phyloP scores from a whole-genome alignment of 2,113 vertebrate genomes.

The Barbus barbus region DNA sequence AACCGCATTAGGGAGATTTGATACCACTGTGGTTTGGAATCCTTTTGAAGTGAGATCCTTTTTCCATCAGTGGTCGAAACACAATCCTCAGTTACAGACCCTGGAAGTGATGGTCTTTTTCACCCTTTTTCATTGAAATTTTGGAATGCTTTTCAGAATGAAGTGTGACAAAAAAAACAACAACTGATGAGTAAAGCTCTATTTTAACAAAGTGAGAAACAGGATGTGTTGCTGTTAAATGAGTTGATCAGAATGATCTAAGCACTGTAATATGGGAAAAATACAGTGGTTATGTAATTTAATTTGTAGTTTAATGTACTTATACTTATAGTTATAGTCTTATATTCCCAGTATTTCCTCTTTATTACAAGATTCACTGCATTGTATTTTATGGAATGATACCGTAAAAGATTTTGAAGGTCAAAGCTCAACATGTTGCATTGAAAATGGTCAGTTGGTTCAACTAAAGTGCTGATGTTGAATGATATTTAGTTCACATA shows the following conservation, averaged over 20 bases:
- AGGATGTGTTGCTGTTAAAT: constrained; percentile 30
- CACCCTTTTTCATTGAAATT: constrained; percentile 35
- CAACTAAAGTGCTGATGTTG: too few species aligned
- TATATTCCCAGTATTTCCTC: not conserved
- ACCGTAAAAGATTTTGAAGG: not conserved
- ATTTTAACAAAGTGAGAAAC: not conserved
- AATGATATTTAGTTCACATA: too few species aligned
- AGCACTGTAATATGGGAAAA: not conserved
- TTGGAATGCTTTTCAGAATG: constrained; percentile 60
- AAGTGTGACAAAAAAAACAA: constrained; percentile 28
- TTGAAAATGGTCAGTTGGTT: too few species aligned
- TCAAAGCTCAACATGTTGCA: too few species aligned
- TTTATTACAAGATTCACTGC: too few species aligned
- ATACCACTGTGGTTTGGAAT: constrained; percentile 57
- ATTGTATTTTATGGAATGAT: not conserved
- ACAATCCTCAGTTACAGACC: constrained; percentile 67
- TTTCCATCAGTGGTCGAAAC: constrained; percentile 70
- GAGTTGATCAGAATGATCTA: not conserved
- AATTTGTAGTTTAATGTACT: not conserved
- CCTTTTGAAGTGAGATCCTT: constrained; percentile 75
- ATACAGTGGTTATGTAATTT: not conserved
- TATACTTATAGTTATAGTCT: not conserved
- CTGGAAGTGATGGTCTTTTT: constrained; percentile 40
- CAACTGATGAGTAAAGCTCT: not conserved
- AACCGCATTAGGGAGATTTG: constrained; percentile 72